Evolutionary conservation across 2,888 invertebrate genomes (phyloP).

Genomic region (Conus canariensis): DNA sequence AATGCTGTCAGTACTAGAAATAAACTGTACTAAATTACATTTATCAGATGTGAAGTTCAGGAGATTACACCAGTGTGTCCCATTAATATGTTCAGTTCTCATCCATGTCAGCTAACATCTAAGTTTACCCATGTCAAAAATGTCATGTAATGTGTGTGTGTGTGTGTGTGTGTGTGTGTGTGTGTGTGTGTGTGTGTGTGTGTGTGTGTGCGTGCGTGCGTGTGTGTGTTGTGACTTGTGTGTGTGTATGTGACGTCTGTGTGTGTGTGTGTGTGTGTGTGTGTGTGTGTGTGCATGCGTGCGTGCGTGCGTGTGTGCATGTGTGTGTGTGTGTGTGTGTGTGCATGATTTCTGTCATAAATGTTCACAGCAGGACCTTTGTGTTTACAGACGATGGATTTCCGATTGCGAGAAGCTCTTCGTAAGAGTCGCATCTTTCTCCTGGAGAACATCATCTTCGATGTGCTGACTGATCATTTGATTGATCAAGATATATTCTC

Average conservation of each 20-base stretch:
- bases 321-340: conserved; percentile 10
- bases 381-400: conserved; percentile 23
- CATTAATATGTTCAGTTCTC: too few species aligned
- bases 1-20: too few species aligned
- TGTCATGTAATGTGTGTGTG: too few species aligned
- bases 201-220: not conserved
- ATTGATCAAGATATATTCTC: conserved; percentile 39
- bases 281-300: not conserved
- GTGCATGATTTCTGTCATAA: not conserved
- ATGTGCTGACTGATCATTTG: conserved; percentile 22
- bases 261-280: conserved; percentile 3
- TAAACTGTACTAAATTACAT: too few species aligned
- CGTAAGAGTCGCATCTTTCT: conserved; percentile 35
- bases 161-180: too few species aligned
- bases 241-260: not conserved
- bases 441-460: conserved; percentile 28
- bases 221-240: not conserved
- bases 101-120: too few species aligned
- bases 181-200: too few species aligned
- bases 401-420: not conserved
- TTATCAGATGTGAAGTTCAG: too few species aligned
- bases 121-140: too few species aligned
- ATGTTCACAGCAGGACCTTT: too few species aligned
- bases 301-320: not conserved
- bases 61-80: too few species aligned